phyloP scores from a whole-genome alignment of 1,140 invertebrate genomes.

The Samia ricini region DNA sequence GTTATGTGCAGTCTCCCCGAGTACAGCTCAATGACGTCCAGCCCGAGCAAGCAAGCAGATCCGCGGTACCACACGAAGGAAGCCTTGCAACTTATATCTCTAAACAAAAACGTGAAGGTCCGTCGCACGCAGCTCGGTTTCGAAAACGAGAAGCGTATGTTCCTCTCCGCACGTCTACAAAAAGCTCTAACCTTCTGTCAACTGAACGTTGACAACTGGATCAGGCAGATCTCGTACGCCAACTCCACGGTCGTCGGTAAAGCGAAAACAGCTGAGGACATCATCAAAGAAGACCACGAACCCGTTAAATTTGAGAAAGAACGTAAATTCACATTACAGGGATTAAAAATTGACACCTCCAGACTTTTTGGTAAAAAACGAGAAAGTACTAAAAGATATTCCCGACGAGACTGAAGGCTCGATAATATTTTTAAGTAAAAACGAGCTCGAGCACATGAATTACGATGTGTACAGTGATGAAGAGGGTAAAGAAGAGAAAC shows the following conservation, averaged over 20 bases:
- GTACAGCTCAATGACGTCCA: constrained; percentile 56
- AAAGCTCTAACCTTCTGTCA: constrained; percentile 81
- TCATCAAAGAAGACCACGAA: constrained; percentile 74
- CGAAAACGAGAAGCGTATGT: constrained; percentile 79
- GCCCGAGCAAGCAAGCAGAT: constrained; percentile 62
- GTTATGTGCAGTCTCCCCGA: constrained; percentile 74
- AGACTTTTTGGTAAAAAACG: constrained; percentile 74
- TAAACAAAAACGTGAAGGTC: constrained; percentile 75
- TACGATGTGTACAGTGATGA: constrained; percentile 76
- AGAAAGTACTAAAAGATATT: constrained; percentile 78
- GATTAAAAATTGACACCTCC: constrained; percentile 74
- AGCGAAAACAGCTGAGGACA: constrained; percentile 68
- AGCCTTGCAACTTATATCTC: constrained; percentile 66
- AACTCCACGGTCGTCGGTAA: constrained; percentile 64
- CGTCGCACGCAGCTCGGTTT: constrained; percentile 78
- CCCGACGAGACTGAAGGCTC: constrained; percentile 81
- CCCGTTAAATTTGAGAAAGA: constrained; percentile 76
- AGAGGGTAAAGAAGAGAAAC: constrained; percentile 68
- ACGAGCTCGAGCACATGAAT: constrained; percentile 79
- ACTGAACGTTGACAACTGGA: constrained; percentile 79
- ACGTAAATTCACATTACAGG: constrained; percentile 75
- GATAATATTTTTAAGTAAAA: constrained; percentile 81
- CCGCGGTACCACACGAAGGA: constrained; percentile 63
- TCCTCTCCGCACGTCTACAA: constrained; percentile 79
- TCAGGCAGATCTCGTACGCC: constrained; percentile 76